phyloP scores from a whole-genome alignment of 2,888 invertebrate species.

The Tortrix viridana region DNA sequence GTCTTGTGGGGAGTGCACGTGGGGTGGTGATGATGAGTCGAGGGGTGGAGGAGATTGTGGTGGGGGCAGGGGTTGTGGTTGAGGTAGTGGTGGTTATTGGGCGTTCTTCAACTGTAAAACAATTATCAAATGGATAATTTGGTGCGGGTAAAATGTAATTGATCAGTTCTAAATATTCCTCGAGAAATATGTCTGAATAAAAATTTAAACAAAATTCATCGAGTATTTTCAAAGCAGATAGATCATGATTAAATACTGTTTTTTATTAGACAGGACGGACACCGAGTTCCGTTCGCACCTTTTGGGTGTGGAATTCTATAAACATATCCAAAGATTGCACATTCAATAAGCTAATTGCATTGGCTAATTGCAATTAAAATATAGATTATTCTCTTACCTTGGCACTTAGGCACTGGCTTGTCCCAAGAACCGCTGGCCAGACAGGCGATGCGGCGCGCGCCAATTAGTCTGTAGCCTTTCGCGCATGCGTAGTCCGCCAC shows the following conservation, averaged over 20 bases:
- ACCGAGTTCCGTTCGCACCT: too few relatives aligned
- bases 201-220: too few relatives aligned
- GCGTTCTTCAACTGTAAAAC: constrained; percentile 75
- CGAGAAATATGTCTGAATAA: too few relatives aligned
- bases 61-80: constrained; percentile 50
- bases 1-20: constrained; percentile 50
- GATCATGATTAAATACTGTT: too few relatives aligned
- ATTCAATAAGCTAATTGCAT: too few relatives aligned
- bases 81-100: constrained; percentile 62
- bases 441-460: constrained; percentile 88
- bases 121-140: background rate
- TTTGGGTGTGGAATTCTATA: too few relatives aligned
- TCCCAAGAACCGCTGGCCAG: constrained; percentile 92
- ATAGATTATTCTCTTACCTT: constrained; percentile 80
- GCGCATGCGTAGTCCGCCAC: constrained; percentile 90
- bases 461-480: constrained; percentile 87
- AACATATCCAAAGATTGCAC: too few relatives aligned
- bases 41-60: constrained; percentile 48
- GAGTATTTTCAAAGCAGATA: too few relatives aligned
- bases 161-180: too few relatives aligned
- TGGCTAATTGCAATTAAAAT: too few relatives aligned
- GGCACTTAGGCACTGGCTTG: constrained; percentile 89
- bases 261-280: too few relatives aligned
- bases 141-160: background rate
- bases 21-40: constrained; percentile 41